A percentile compares a stretch with the other conserved stretches of the same genome.
These are phyloP conservation scores for Xylota sylvarum DNA, from an alignment of 2,888 invertebrate genomes.

Conservation along the genomic window DNA sequence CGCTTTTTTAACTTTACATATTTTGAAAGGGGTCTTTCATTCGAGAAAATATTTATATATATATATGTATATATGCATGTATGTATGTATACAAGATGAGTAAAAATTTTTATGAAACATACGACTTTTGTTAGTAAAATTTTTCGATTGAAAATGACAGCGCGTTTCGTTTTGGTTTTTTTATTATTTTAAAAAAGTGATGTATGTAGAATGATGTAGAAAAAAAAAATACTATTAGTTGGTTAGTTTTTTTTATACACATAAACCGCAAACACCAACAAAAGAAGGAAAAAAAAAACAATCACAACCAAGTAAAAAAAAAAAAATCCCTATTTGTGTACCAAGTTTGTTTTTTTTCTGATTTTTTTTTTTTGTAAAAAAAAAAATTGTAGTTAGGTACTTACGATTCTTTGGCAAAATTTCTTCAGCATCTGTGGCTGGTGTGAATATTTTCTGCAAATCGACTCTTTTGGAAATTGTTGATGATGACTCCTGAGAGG, in stretches of 20 bases:
- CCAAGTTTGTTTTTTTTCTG: neutral
- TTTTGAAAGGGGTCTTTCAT: neutral
- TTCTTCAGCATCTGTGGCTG: conserved; percentile 93
- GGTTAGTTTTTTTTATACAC: conserved; percentile 47
- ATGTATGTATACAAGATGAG: neutral
- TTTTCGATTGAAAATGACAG: conserved; percentile 32
- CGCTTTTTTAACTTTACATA: conserved; percentile 19
- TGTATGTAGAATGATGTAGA: conserved; percentile 10
- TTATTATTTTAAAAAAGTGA: conserved; percentile 37
- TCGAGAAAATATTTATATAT: too few species aligned
- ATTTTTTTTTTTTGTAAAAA: neutral
- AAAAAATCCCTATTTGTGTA: conserved; percentile 48
- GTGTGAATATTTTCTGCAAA: conserved; percentile 94
- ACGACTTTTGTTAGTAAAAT: neutral
- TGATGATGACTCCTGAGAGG: conserved; percentile 80
- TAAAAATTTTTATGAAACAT: neutral
- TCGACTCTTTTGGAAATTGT: conserved; percentile 88
- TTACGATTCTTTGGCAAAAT: conserved; percentile 90
- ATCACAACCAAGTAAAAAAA: conserved; percentile 35
- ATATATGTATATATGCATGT: too few species aligned
- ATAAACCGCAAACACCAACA: conserved; percentile 17
- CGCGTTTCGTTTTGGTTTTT: too few species aligned
- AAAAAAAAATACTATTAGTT: conserved; percentile 13
- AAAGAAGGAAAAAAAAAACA: too few species aligned
- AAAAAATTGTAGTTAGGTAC: too few species aligned